A percentile compares a stretch with the other conserved stretches of the same genome.
phyloP scores from a whole-genome alignment of 2,113 vertebrate genomes.

The Bolborhynchus lineola region DNA sequence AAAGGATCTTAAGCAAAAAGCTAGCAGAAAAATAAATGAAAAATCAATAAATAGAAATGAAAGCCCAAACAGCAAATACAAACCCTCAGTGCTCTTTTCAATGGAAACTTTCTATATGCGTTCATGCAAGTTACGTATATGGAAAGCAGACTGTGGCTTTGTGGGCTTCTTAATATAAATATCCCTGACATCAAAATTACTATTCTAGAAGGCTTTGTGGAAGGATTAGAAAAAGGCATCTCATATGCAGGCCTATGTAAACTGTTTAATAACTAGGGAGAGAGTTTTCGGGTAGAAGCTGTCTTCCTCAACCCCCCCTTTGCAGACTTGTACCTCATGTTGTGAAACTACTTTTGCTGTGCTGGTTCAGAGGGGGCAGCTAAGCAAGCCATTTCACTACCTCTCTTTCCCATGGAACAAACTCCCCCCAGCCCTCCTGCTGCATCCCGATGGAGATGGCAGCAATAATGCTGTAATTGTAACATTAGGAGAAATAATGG shows the following conservation, averaged over 20 bases:
- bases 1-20: not conserved
- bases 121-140: not conserved
- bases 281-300: not conserved
- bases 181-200: constrained; percentile 55
- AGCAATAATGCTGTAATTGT: constrained; percentile 64
- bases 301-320: not conserved
- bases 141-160: constrained; percentile 51
- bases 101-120: not conserved
- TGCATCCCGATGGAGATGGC: constrained; percentile 15
- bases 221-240: constrained; percentile 25
- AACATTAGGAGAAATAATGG: constrained; percentile 71
- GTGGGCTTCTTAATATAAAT: constrained; percentile 48
- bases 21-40: not conserved
- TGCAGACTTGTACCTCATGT: not conserved
- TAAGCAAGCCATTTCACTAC: constrained; percentile 41
- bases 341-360: not conserved
- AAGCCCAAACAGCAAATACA: not conserved
- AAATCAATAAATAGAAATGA: not conserved
- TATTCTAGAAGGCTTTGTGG: constrained; percentile 29
- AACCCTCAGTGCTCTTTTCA: not conserved
- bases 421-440: constrained; percentile 24
- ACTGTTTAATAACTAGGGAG: constrained; percentile 19
- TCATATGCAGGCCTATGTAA: not conserved
- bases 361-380: constrained; percentile 27
- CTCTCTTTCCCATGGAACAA: constrained; percentile 51